Conservation (phyloP, 1,140 invertebrate species). For the Papilio aristodemus region DNA sequence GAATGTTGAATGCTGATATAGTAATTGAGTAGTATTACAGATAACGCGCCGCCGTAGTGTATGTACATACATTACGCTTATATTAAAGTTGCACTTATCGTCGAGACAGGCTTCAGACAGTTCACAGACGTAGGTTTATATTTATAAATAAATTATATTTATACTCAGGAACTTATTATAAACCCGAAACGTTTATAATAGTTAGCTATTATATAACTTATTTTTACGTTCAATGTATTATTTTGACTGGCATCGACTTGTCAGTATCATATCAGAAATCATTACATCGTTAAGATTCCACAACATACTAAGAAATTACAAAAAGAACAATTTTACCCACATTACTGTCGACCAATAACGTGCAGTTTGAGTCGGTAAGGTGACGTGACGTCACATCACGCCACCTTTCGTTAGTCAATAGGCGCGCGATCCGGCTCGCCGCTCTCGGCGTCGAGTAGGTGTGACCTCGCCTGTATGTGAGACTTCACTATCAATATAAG, state of each 20-base stretch:
- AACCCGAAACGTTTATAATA: background rate
- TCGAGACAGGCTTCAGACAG: slow-evolving; percentile 10
- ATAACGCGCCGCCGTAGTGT: slow-evolving; percentile 5
- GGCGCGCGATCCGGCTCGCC: slow-evolving; percentile 63
- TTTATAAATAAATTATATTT: slow-evolving; percentile 17
- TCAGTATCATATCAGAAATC: slow-evolving; percentile 2
- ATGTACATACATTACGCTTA: slow-evolving; percentile 1
- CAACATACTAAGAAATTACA: slow-evolving; percentile 28
- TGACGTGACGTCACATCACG: slow-evolving; percentile 78
- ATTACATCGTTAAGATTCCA: slow-evolving; percentile 23
- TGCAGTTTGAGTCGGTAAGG: slow-evolving; percentile 62
- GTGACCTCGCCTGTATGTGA: slow-evolving; percentile 42
- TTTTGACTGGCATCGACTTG: background rate
- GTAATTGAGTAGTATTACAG: slow-evolving; percentile 18
- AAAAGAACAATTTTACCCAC: slow-evolving; percentile 28
- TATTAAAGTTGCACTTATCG: slow-evolving; percentile 17
- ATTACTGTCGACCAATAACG: slow-evolving; percentile 44
- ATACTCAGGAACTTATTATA: background rate
- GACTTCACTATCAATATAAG: background rate
- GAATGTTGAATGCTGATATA: slow-evolving; percentile 27
- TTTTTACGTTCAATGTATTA: background rate
- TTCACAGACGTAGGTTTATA: slow-evolving; percentile 16
- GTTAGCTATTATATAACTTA: slow-evolving; percentile 10
- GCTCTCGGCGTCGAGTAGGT: slow-evolving; percentile 42
- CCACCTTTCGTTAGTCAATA: slow-evolving; percentile 77